Evolutionary conservation across 2,888 invertebrate species (phyloP), one percentile per base, ranked within the genome.

Genomic region (Brachypalpus laphriformis): DNA sequence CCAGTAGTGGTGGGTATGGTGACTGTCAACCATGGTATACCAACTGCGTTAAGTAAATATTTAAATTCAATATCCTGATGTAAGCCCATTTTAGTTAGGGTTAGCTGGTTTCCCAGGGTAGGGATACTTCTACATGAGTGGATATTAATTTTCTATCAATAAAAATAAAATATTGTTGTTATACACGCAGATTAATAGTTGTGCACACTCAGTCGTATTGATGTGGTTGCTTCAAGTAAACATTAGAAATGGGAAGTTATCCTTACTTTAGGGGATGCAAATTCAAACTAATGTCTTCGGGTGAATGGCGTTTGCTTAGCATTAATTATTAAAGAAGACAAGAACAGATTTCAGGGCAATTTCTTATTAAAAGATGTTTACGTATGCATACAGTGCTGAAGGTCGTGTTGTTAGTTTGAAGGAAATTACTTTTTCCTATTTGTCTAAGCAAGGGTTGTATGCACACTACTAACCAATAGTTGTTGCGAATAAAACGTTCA

Each of bases 61-160:
- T 57, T 57, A 57, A 57, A 57, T 37, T 57, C 37, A 57, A 57
- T 57, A 57, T 20, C 34, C 25, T 7, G n/a, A 51, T 28, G n/a
- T 51, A 28, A 51, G 25, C 25, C 14, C 25, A 6, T n/a, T 51
- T 51, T 51, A 51, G 51, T 1, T 25, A 51, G 51, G 25, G 25
- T 51, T 51, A 51, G n/a, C 25, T 1, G 14, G 28, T 6, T 14
- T 14, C 14, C 7, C 7, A 14, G 20, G n/a, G 1, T 16, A 16
- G 9, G 16, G 8, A 54, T 37, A 18, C 54, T 54, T 51, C 16
- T 31, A 40, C 59, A 42, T 56, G 65, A 45, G 45, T 31, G 54
- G 9, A 25, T 56, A 75, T 65, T 65, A 65, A 75, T 57, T 65
- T 75, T 47, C 56, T 65, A 65, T 75, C 65, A 65, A 65, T 42